Conservation (phyloP, 2,113 vertebrate genomes). For the Zootoca vivipara region DNA sequence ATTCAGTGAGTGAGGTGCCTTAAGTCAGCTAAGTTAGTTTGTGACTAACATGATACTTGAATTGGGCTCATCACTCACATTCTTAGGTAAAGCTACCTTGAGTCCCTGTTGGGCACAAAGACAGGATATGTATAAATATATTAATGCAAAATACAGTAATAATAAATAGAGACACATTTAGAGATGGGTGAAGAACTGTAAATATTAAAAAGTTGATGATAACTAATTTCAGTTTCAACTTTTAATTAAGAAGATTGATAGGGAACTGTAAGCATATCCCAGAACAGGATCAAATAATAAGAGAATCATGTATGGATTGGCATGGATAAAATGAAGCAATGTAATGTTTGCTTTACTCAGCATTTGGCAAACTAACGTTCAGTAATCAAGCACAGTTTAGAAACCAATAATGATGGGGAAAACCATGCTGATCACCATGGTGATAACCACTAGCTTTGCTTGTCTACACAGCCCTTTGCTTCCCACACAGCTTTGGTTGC, state of each 20-base stretch:
- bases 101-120: no score
- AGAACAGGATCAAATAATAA: background rate
- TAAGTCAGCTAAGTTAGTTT: no score
- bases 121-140: no score
- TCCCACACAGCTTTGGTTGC: background rate
- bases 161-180: background rate
- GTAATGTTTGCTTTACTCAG: background rate
- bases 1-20: no score
- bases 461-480: background rate
- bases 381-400: background rate
- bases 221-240: background rate
- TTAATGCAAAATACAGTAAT: no score
- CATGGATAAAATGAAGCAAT: background rate
- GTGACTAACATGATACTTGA: no score
- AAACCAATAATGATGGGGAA: background rate
- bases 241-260: background rate
- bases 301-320: background rate
- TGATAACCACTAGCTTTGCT: constrained; percentile 5
- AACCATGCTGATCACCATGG: constrained; percentile 3
- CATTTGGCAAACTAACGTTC: background rate
- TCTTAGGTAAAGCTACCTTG: no score
- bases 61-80: no score
- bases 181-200: background rate
- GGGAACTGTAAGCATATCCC: background rate
- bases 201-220: background rate